phyloP scores from a whole-genome alignment of 2,888 invertebrate species.

The Eurytoma adleriae region DNA sequence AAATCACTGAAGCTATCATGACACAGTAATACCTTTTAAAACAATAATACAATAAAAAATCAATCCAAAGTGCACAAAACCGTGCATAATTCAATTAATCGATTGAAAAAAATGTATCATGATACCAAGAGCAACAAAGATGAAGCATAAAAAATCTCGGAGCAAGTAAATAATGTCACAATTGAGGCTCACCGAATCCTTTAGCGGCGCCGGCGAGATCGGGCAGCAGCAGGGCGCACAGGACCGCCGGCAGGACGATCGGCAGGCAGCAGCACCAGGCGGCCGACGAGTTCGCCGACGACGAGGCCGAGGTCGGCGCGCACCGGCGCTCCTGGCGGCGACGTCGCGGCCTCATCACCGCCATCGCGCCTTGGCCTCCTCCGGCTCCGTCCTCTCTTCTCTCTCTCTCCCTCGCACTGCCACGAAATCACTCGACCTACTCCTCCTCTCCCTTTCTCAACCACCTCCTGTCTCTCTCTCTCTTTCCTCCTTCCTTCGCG shows the following conservation, averaged over 20 bases:
- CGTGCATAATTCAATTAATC: no score
- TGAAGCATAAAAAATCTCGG: no score
- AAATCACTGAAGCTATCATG: no score
- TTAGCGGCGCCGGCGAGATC: slow-evolving; percentile 58
- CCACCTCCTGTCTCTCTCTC: not conserved
- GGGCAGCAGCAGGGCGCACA: slow-evolving; percentile 35
- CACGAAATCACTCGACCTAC: no score
- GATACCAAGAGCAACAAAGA: no score
- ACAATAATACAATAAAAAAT: no score
- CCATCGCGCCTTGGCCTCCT: slow-evolving; percentile 51
- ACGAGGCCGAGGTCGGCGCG: not conserved
- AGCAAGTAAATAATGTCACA: no score
- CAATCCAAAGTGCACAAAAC: no score
- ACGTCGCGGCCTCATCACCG: slow-evolving; percentile 49
- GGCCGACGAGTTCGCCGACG: slow-evolving; percentile 3
- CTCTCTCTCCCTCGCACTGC: slow-evolving; percentile 2
- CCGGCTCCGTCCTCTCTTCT: slow-evolving; percentile 51
- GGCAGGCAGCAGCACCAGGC: slow-evolving; percentile 15
- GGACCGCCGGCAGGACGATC: slow-evolving; percentile 19
- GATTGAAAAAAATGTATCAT: no score
- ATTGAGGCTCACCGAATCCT: slow-evolving; percentile 58
- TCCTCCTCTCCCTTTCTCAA: not conserved
- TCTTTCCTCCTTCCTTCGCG: not conserved
- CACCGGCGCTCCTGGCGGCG: slow-evolving; percentile 33
- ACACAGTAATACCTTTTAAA: no score